Conservation (phyloP, 53 echinoderm and acorn worm species). For the Crossaster papposus region DNA sequence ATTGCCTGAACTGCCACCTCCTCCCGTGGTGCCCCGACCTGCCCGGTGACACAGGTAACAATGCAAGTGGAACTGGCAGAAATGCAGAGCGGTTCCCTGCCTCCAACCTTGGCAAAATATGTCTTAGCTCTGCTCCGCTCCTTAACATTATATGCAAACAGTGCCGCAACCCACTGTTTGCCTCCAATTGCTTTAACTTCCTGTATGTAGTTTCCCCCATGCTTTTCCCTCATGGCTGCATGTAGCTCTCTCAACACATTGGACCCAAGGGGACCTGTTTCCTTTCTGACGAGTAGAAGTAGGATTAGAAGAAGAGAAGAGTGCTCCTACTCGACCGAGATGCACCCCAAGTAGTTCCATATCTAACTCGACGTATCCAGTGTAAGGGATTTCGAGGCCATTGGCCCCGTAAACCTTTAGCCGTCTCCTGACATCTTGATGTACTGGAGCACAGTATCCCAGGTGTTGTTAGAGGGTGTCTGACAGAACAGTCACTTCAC, state of each 20-base stretch:
- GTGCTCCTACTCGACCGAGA: slow-evolving; percentile 7
- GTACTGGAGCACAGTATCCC: no score
- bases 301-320: neutral
- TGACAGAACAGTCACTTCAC: no score
- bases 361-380: no score
- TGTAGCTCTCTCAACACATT: slow-evolving; percentile 45
- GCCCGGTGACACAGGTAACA: slow-evolving; percentile 43
- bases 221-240: slow-evolving; percentile 14
- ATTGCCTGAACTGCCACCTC: slow-evolving; percentile 36
- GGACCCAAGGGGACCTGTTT: slow-evolving; percentile 43
- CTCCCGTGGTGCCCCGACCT: neutral
- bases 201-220: neutral
- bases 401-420: no score
- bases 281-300: slow-evolving; percentile 7
- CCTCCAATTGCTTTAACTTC: neutral
- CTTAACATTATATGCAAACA: slow-evolving; percentile 44
- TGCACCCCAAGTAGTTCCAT: slow-evolving; percentile 38
- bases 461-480: no score
- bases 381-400: no score
- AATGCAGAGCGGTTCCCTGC: slow-evolving; percentile 34
- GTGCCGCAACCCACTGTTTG: slow-evolving; percentile 17
- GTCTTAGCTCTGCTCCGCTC: neutral
- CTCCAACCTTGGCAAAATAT: slow-evolving; percentile 13
- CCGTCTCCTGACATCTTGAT: no score
- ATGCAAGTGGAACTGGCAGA: slow-evolving; percentile 38